Percentiles rank a stretch among this genome's conserved stretches.
These are phyloP conservation scores for Drosophila ustulata DNA, from an alignment of 2,888 invertebrate species.

Conservation along the genomic window DNA sequence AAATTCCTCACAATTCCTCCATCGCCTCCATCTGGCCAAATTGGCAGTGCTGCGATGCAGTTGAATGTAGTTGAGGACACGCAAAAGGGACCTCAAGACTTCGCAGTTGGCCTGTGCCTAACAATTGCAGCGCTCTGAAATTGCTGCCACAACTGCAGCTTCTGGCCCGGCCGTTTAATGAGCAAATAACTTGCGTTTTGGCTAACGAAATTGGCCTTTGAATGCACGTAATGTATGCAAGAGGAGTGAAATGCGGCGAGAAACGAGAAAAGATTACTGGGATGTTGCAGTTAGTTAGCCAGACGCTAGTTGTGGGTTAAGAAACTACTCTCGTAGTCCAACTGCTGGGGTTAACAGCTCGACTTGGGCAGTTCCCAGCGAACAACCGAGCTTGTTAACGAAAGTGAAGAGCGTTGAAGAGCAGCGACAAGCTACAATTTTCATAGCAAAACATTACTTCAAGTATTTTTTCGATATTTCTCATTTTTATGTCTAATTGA, in stretches of 20 bases:
- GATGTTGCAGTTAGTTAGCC: conserved; percentile 35
- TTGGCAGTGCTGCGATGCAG: conserved; percentile 49
- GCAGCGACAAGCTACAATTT: background rate
- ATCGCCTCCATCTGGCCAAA: conserved; percentile 56
- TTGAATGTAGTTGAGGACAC: conserved; percentile 34
- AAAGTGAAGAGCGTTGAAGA: background rate
- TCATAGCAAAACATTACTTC: background rate
- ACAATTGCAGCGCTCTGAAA: conserved; percentile 54
- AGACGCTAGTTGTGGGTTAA: conserved; percentile 31
- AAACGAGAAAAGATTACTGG: conserved; percentile 11
- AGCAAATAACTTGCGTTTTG: conserved; percentile 66
- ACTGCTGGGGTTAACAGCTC: conserved; percentile 5
- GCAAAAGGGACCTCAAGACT: conserved; percentile 54
- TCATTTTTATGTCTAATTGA: too few species aligned
- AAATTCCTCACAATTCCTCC: conserved; percentile 20
- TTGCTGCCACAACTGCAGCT: conserved; percentile 39
- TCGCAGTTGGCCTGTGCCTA: conserved; percentile 41
- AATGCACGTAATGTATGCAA: conserved; percentile 61
- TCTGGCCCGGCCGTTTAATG: conserved; percentile 61
- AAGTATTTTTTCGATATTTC: too few species aligned
- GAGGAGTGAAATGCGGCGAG: conserved; percentile 20
- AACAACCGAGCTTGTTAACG: conserved; percentile 7
- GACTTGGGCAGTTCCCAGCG: conserved; percentile 2
- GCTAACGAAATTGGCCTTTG: conserved; percentile 52
- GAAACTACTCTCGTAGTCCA: background rate